Percentiles rank a stretch among this genome's conserved stretches.
These are phyloP conservation scores for Threskiornis aethiopicus DNA, from an alignment of 2,797 vertebrate genomes.

Conservation along the genomic window DNA sequence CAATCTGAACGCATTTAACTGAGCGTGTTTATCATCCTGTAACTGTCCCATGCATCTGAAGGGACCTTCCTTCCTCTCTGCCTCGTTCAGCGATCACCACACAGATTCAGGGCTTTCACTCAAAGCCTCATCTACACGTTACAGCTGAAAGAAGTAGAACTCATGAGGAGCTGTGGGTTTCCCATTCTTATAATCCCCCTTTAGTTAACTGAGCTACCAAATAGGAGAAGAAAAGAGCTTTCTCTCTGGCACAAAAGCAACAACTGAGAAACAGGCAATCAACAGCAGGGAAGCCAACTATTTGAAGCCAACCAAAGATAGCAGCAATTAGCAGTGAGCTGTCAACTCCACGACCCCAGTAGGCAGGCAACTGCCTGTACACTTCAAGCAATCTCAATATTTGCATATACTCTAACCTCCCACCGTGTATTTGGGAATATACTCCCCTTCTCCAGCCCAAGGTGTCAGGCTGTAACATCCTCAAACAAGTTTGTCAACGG, in stretches of 20 bases:
- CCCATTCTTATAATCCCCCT: neutral
- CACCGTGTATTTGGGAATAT: neutral
- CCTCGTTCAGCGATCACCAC: neutral
- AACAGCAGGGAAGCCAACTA: neutral
- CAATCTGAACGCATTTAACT: neutral
- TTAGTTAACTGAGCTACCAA: neutral
- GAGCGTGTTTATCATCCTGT: neutral
- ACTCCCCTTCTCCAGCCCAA: neutral
- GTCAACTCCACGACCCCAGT: neutral
- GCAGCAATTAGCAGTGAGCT: neutral
- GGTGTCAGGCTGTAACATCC: neutral
- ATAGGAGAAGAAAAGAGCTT: neutral
- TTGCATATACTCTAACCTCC: neutral
- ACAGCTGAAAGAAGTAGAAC: neutral
- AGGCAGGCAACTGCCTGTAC: neutral
- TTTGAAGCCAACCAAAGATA: neutral
- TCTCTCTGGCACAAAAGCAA: neutral
- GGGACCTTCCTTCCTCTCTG: neutral
- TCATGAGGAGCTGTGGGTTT: neutral
- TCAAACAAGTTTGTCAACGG: neutral
- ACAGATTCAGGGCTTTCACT: neutral
- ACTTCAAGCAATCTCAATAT: neutral
- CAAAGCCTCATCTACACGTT: accelerated
- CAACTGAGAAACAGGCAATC: neutral
- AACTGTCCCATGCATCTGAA: neutral